phyloP scores from a whole-genome alignment of 2,888 invertebrate genomes.

The Allygus modestus region DNA sequence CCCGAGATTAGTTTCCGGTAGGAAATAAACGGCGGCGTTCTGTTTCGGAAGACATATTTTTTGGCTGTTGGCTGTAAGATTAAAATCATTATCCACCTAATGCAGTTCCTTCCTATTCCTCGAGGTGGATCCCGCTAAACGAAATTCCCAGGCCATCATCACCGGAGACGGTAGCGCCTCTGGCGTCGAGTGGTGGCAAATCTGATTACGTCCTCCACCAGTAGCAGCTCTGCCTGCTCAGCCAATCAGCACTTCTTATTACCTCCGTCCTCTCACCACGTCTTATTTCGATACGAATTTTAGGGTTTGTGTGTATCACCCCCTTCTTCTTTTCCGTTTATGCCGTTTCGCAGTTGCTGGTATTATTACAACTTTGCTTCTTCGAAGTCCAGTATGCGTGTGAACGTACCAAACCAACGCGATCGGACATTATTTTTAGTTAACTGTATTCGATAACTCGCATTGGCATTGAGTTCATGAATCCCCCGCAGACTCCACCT shows the following conservation, averaged over 20 bases:
- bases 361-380: too few species aligned
- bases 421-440: too few species aligned
- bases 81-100: slow-evolving; percentile 32
- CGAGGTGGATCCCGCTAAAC: not conserved
- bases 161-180: slow-evolving; percentile 29
- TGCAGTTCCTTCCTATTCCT: slow-evolving; percentile 16
- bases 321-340: too few species aligned
- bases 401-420: too few species aligned
- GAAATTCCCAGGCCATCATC: slow-evolving; percentile 38
- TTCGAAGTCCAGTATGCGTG: too few species aligned
- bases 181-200: slow-evolving; percentile 21
- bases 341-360: too few species aligned
- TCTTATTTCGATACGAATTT: not conserved
- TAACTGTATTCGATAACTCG: too few species aligned
- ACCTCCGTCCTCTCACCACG: slow-evolving; percentile 17
- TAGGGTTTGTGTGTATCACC: not conserved
- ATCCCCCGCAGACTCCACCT: too few species aligned
- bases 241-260: slow-evolving; percentile 41
- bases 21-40: slow-evolving; percentile 32
- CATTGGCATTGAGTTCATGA: too few species aligned
- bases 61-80: slow-evolving; percentile 28
- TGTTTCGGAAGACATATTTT: slow-evolving; percentile 46
- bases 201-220: slow-evolving; percentile 39
- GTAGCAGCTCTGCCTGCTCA: slow-evolving; percentile 45
- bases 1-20: slow-evolving; percentile 46